Percentiles rank a stretch among this genome's conserved stretches.
Conservation (phyloP, 1,140 invertebrate genomes). For the Eumaeus atala region DNA sequence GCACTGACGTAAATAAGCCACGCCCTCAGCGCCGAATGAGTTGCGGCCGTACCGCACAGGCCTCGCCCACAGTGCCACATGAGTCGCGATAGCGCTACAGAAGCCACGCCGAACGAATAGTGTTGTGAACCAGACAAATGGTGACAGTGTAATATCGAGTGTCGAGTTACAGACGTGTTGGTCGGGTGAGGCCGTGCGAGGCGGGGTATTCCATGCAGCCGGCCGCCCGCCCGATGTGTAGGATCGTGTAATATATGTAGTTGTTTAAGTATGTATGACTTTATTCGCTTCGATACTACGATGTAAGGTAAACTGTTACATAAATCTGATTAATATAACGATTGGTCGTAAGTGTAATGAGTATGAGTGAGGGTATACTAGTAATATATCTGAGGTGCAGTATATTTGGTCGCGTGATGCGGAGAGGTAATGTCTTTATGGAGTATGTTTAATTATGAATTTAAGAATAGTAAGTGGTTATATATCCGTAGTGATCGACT, state of each 20-base stretch:
- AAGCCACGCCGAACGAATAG: background rate
- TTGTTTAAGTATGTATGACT: conserved; percentile 43
- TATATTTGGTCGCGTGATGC: conserved; percentile 7
- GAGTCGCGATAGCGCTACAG: background rate
- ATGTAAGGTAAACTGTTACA: conserved; percentile 50
- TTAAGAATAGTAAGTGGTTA: conserved; percentile 32
- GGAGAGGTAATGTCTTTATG: conserved; percentile 5
- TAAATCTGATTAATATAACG: conserved; percentile 64
- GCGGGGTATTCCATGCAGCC: background rate
- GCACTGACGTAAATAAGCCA: background rate
- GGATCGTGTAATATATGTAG: conserved; percentile 47
- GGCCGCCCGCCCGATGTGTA: background rate
- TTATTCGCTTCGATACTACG: conserved; percentile 53
- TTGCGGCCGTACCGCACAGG: conserved; percentile 8
- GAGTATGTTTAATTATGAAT: background rate
- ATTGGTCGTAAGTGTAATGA: conserved; percentile 12
- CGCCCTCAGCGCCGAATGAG: background rate
- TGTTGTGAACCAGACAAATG: background rate
- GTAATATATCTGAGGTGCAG: conserved; percentile 9
- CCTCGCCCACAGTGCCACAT: background rate
- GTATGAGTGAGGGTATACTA: conserved; percentile 8
- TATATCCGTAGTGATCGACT: conserved; percentile 54
- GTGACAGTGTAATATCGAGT: background rate
- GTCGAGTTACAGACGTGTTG: background rate
- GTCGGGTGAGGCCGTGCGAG: background rate